Evolutionary conservation across 2,888 invertebrate species (phyloP).

Genomic region (Allygus modestus): DNA sequence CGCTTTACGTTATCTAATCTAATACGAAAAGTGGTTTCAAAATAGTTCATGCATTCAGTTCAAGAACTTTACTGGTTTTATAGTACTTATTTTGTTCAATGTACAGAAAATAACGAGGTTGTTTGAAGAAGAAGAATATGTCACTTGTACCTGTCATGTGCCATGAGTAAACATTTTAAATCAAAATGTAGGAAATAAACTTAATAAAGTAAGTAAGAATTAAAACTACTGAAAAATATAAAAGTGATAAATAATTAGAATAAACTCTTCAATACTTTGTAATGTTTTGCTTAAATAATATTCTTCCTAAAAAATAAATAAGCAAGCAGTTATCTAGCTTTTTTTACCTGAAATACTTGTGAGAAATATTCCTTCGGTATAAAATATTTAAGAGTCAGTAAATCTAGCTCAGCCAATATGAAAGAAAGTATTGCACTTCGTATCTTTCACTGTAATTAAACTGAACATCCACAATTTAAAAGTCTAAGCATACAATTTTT

Average conservation of each 20-base stretch:
- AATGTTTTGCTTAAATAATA: not conserved
- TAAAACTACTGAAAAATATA: not conserved
- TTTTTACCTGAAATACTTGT: constrained; percentile 41
- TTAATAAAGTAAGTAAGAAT: not conserved
- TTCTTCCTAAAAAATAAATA: not conserved
- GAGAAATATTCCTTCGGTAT: not conserved
- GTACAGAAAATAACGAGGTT: not conserved
- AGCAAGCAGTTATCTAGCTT: constrained; percentile 2
- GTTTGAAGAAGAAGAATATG: not conserved
- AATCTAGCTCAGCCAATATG: not conserved
- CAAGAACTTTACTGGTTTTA: not conserved
- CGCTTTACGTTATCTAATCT: not conserved
- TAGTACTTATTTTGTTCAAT: not conserved
- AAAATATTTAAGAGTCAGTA: not conserved
- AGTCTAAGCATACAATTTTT: not conserved
- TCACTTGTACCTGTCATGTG: not conserved
- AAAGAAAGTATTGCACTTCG: not conserved
- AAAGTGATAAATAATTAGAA: not conserved
- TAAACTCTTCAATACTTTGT: not conserved
- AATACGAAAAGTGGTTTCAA: not conserved
- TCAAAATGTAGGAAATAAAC: not conserved
- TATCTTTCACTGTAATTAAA: not conserved
- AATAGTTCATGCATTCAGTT: not conserved
- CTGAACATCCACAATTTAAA: constrained; percentile 1
- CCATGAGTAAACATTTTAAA: not conserved